These are phyloP conservation scores for Buathra laborator DNA, from an alignment of 2,888 invertebrate species.

Conservation along the genomic window DNA sequence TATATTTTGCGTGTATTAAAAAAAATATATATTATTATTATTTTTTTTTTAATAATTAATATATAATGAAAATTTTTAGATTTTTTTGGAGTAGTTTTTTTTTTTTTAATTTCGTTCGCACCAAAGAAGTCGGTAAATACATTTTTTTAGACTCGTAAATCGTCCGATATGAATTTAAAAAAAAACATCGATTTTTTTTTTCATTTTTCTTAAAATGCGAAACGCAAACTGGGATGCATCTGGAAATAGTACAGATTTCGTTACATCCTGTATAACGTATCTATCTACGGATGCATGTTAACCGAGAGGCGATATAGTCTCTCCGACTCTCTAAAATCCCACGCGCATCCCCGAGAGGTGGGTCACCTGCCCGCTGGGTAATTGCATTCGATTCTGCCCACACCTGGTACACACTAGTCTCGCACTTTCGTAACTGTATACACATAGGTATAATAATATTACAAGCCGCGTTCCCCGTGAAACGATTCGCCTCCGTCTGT, in stretches of 20 bases:
- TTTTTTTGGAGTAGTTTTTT: no score
- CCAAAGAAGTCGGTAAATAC: no score
- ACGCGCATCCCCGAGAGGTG: constrained; percentile 69
- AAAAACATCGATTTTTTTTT: no score
- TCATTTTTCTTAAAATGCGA: no score
- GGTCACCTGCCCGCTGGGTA: constrained; percentile 73
- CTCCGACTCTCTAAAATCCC: constrained; percentile 73
- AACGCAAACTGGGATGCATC: neutral
- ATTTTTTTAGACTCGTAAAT: no score
- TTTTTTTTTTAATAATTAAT: no score
- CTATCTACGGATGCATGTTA: neutral
- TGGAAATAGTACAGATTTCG: neutral
- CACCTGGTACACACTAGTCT: constrained; percentile 61
- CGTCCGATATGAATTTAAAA: no score
- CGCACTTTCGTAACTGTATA: constrained; percentile 4
- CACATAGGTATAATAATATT: neutral
- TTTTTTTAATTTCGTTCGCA: no score
- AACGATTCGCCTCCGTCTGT: constrained; percentile 22
- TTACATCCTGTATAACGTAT: constrained; percentile 3
- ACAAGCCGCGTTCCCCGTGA: constrained; percentile 30
- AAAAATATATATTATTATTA: no score
- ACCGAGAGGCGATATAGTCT: constrained; percentile 8
- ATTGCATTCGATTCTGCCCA: constrained; percentile 73
- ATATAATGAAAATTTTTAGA: no score
- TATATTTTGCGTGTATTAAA: no score